Evolutionary conservation across 2,888 invertebrate genomes (phyloP).

Genomic region (Drepana falcataria): DNA sequence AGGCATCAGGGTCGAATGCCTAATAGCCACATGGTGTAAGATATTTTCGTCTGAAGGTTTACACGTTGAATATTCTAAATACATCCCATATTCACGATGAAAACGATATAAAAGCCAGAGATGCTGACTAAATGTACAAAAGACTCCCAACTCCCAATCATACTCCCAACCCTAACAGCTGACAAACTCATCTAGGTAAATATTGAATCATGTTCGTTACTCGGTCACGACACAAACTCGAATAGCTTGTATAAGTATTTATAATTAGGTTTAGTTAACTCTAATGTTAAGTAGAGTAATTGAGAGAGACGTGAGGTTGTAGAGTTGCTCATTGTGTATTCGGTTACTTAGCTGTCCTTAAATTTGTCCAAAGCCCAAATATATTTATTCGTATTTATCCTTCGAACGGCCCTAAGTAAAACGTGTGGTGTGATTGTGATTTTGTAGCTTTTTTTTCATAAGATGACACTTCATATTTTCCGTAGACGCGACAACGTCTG

Average conservation of each 20-base stretch:
- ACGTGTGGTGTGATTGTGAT: too few relatives aligned
- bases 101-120: conserved; percentile 16
- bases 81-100: too few relatives aligned
- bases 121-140: conserved; percentile 21
- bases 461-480: too few relatives aligned
- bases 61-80: too few relatives aligned
- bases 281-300: conserved; percentile 23
- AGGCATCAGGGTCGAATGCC: too few relatives aligned
- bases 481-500: too few relatives aligned
- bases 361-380: conserved; percentile 24
- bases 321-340: conserved; percentile 39
- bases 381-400: too few relatives aligned
- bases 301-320: conserved; percentile 36
- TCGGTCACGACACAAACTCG: conserved; percentile 50
- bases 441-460: too few relatives aligned
- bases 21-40: too few relatives aligned
- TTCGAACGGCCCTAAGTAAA: too few relatives aligned
- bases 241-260: conserved; percentile 56
- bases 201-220: conserved; percentile 7
- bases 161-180: too few relatives aligned
- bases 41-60: too few relatives aligned
- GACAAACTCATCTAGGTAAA: background rate
- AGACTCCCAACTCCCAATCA: conserved; percentile 1
- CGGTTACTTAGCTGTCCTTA: conserved; percentile 18
- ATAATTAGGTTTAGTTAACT: conserved; percentile 36